Evolutionary conservation across 2,888 invertebrate genomes (phyloP).

Genomic region (Azorinus chamasolen): DNA sequence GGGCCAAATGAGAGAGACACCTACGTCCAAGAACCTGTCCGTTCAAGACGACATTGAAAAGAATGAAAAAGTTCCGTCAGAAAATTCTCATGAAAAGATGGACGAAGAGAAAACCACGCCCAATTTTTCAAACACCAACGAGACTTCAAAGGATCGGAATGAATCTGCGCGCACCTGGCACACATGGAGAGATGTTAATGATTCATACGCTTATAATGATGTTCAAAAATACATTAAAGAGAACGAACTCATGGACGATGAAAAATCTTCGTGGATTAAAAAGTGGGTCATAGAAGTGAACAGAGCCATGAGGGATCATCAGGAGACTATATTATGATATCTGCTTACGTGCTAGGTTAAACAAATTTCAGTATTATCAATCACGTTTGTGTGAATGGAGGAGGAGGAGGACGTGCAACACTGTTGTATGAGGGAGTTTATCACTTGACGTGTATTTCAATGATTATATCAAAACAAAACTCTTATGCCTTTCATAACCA

Average conservation of each 20-base stretch:
- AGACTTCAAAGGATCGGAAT: conserved; percentile 52
- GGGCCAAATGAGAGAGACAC: conserved; percentile 50
- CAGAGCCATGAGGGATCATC: conserved; percentile 63
- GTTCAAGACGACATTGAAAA: conserved; percentile 29
- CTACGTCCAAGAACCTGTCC: conserved; percentile 57
- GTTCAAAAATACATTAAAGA: conserved; percentile 83
- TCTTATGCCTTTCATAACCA: no score
- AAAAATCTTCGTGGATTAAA: conserved; percentile 79
- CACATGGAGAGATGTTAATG: conserved; percentile 82
- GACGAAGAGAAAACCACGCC: conserved; percentile 57
- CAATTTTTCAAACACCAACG: conserved; percentile 40
- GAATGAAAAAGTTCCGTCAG: conserved; percentile 52
- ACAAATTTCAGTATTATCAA: no score
- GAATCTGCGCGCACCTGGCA: conserved; percentile 76
- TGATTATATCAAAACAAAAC: no score
- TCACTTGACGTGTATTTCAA: no score
- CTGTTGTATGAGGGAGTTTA: no score
- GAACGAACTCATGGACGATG: conserved; percentile 82
- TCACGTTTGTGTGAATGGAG: no score
- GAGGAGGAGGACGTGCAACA: no score
- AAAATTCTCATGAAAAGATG: conserved; percentile 61
- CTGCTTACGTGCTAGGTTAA: background rate
- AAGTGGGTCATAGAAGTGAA: conserved; percentile 80
- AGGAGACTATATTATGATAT: conserved; percentile 60
- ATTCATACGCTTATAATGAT: conserved; percentile 83